These are phyloP conservation scores for Pterostichus madidus DNA, from an alignment of 2,888 invertebrate species.

Conservation along the genomic window DNA sequence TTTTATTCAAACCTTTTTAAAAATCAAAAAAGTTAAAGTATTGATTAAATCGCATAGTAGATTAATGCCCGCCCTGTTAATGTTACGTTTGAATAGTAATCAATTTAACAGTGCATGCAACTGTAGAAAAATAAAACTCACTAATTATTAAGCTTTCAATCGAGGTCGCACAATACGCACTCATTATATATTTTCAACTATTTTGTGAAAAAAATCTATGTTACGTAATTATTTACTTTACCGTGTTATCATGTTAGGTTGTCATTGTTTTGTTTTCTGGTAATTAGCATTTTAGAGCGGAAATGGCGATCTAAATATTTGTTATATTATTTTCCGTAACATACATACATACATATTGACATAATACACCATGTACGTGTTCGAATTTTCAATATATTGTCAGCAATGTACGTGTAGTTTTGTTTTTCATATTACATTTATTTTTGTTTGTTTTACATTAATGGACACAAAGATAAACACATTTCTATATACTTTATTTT, in stretches of 20 bases:
- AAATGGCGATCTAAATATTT: constrained; percentile 43
- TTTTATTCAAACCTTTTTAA: too few species aligned
- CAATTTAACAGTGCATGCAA: too few species aligned
- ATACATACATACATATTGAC: constrained; percentile 22
- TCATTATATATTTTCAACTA: background rate
- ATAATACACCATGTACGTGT: background rate
- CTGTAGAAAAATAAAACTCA: too few species aligned
- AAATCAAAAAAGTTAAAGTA: too few species aligned
- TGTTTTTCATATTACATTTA: too few species aligned
- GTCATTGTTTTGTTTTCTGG: constrained; percentile 1
- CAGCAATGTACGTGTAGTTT: too few species aligned
- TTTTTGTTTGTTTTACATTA: too few species aligned
- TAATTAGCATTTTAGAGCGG: constrained; percentile 37
- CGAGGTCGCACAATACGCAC: background rate
- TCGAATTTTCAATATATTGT: background rate
- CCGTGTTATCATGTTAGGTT: background rate
- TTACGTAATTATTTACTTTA: background rate
- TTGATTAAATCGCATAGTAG: too few species aligned
- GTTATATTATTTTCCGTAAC: constrained; percentile 26
- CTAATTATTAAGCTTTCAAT: background rate
- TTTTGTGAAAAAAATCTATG: background rate
- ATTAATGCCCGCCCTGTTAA: too few species aligned
- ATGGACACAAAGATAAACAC: too few species aligned
- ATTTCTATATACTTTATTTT: too few species aligned
- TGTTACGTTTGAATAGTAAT: too few species aligned